Conservation (phyloP, 2,888 invertebrate genomes). For the Heliconius ismenius region DNA sequence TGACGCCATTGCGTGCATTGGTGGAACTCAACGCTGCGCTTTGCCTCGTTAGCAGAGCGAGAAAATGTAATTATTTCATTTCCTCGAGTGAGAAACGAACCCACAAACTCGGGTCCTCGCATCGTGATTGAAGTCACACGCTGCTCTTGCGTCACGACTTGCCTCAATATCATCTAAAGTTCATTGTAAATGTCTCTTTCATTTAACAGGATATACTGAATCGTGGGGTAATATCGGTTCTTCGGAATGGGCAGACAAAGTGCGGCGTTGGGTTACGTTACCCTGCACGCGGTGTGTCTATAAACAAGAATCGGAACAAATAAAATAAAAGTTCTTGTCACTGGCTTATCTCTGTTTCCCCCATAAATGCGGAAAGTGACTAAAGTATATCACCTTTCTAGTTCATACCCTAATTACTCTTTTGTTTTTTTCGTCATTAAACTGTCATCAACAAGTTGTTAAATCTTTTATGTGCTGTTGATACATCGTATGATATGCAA, state of each 20-base stretch:
- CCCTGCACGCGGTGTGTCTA: neutral
- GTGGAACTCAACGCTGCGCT: no score
- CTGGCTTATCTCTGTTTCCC: neutral
- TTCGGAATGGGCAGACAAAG: neutral
- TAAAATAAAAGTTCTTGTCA: neutral
- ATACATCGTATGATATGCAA: neutral
- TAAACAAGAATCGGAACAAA: neutral
- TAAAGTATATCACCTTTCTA: neutral
- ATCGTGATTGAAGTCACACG: no score
- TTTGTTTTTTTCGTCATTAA: constrained; percentile 2
- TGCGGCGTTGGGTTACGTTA: neutral
- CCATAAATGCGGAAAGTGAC: neutral
- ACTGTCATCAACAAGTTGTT: neutral
- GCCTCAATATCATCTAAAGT: no score
- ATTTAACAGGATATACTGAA: no score
- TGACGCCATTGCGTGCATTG: no score
- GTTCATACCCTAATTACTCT: neutral
- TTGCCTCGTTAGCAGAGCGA: no score
- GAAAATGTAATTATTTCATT: no score
- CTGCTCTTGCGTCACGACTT: no score
- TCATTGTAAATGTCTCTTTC: no score
- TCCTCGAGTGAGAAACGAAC: no score
- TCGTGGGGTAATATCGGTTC: neutral
- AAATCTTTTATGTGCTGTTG: neutral
- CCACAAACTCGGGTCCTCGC: no score